These are phyloP conservation scores for Thrips palmi DNA, from an alignment of 1,140 invertebrate species.

Conservation along the genomic window DNA sequence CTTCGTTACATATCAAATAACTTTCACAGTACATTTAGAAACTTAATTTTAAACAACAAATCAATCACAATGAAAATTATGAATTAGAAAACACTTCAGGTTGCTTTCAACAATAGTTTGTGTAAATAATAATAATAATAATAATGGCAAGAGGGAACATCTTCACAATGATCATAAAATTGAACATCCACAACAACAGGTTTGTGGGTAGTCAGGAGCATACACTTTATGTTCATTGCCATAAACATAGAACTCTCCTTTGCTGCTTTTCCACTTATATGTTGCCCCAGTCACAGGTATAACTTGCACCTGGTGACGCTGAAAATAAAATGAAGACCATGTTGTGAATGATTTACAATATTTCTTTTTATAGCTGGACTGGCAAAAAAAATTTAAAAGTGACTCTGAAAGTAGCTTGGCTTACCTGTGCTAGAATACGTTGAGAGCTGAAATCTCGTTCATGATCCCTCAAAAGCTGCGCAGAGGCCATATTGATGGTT, in stretches of 20 bases:
- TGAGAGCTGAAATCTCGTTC: conserved; percentile 21
- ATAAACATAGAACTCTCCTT: conserved; percentile 29
- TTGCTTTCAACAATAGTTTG: no score
- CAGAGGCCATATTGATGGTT: conserved; percentile 31
- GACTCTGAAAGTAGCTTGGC: neutral
- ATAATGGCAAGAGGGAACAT: no score
- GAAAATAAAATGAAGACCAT: conserved; percentile 14
- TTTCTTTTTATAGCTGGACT: neutral
- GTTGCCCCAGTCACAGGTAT: conserved; percentile 28
- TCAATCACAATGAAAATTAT: no score
- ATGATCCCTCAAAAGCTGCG: conserved; percentile 26
- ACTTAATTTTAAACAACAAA: no score
- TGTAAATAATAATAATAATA: no score
- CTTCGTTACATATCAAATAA: no score
- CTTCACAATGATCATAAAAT: conserved; percentile 21
- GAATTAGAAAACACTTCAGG: no score
- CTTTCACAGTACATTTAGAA: no score
- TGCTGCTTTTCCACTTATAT: conserved; percentile 26
- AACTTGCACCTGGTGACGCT: conserved; percentile 31
- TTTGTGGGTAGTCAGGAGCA: conserved; percentile 33
- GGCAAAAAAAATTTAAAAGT: neutral
- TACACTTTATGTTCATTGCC: conserved; percentile 30
- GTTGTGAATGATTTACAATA: no score
- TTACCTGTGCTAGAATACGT: conserved; percentile 26
- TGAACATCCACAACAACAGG: conserved; percentile 32